A percentile compares a stretch with the other conserved stretches of the same genome.
These are phyloP conservation scores for Mobula hypostoma DNA, from an alignment of 2,113 vertebrate species.

Conservation along the genomic window DNA sequence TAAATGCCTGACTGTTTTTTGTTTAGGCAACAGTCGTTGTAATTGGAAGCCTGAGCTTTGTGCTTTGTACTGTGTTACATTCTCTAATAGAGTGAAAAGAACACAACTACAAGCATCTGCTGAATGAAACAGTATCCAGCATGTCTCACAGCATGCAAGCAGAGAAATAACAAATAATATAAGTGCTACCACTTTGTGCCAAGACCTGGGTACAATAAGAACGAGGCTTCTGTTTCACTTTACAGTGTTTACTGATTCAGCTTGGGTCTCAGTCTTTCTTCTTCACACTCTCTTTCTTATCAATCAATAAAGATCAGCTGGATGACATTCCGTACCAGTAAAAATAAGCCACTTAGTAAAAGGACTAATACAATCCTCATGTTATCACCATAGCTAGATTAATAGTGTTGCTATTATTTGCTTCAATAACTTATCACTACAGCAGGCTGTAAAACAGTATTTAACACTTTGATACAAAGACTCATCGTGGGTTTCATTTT, in stretches of 20 bases:
- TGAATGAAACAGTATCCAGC: slow-evolving; percentile 36
- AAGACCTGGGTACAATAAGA: slow-evolving; percentile 23
- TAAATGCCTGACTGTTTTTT: slow-evolving; percentile 34
- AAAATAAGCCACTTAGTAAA: slow-evolving; percentile 1
- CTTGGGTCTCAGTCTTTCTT: neutral
- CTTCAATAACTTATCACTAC: neutral
- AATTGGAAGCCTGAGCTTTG: slow-evolving; percentile 37
- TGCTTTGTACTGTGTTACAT: slow-evolving; percentile 33
- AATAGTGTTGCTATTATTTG: neutral
- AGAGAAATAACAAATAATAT: slow-evolving; percentile 37
- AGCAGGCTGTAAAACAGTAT: neutral
- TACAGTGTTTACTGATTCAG: slow-evolving; percentile 26
- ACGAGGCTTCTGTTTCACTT: slow-evolving; percentile 30
- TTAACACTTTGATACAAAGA: neutral
- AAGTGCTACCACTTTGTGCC: slow-evolving; percentile 38
- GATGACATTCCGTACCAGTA: neutral
- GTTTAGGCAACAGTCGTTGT: slow-evolving; percentile 31
- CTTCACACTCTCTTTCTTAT: slow-evolving; percentile 14
- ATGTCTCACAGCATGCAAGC: slow-evolving; percentile 36
- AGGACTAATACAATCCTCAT: neutral
- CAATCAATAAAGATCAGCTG: slow-evolving; percentile 25
- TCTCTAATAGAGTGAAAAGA: slow-evolving; percentile 21
- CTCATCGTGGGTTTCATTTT: neutral
- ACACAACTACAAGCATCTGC: slow-evolving; percentile 28
- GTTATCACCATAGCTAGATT: neutral